Evolutionary conservation across 2,113 vertebrate genomes (phyloP), one percentile per base, ranked within the genome.

Genomic region (Myotis lucifugus): DNA sequence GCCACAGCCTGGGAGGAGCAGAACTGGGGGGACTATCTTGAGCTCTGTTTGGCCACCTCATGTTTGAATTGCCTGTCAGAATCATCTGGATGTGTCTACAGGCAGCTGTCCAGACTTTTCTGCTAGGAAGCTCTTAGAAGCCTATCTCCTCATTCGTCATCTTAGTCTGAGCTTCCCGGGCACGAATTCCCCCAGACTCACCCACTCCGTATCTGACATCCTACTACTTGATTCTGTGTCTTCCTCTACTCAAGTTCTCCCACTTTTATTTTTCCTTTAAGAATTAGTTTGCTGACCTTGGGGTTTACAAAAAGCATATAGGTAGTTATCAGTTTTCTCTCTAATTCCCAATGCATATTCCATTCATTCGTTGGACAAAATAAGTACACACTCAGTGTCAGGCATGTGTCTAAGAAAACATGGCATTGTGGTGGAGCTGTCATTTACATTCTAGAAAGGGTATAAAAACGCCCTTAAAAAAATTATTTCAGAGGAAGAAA

Each of bases 271-370:
- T 59, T 54, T 27, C 11, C 69, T 29, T 1, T 14, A 72, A 86
- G 77, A 69, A 72, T n/a, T 69, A 69, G 27, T 90, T 59, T 59
- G n/a, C 10, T n/a, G 40, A 85, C 34, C 32, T 64, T 87, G 32
- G 6, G 29, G 42, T 78, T 69, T 85, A 8, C 40, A 69, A 69
- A 54, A 86, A 32, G 27, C 13, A 81, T 0, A 2, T 21, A 76
- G 19, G 59, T 32, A 72, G 42, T 46, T 79, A 72, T 67, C n/a
- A 17, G 25, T 59, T 52, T 85, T 54, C 23, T 52, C 42, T 76
- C 74, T 82, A 88, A 84, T 50, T 92, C 50, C 56, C 27, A 27
- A 5, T 0, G 2, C 11, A 12, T 42, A 67, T 19, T 23, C 19
- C 42, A 15, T 29, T 34, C 52, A 67, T 7, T 40, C 46, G 46